Conservation (phyloP, 2,888 invertebrate genomes). For the Philaethria dido region DNA sequence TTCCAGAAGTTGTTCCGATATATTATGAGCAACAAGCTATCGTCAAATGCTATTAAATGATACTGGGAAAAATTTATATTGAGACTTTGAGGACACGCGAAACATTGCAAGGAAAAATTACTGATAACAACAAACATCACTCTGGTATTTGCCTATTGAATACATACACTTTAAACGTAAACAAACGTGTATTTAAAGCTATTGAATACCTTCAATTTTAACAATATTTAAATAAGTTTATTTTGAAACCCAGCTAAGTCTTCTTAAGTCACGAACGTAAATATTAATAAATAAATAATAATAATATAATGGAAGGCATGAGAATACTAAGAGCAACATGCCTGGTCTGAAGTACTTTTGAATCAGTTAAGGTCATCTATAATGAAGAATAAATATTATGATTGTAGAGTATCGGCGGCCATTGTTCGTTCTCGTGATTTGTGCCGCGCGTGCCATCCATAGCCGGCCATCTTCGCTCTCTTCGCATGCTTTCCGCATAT, state of each 20-base stretch:
- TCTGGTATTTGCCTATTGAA: constrained; percentile 30
- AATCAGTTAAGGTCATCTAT: constrained; percentile 81
- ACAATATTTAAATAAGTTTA: constrained; percentile 47
- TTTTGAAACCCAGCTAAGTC: constrained; percentile 58
- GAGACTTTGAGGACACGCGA: constrained; percentile 23
- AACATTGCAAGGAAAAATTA: constrained; percentile 26
- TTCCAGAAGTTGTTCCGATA: constrained; percentile 46
- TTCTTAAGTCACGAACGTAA: constrained; percentile 50
- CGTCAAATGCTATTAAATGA: constrained; percentile 40
- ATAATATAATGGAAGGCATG: constrained; percentile 55
- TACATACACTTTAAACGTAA: constrained; percentile 30
- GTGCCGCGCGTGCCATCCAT: constrained; percentile 79
- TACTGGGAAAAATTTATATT: constrained; percentile 14
- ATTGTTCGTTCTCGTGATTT: constrained; percentile 82
- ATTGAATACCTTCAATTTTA: constrained; percentile 58
- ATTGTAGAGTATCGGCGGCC: constrained; percentile 81
- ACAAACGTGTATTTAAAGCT: constrained; percentile 61
- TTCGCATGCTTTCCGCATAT: constrained; percentile 81
- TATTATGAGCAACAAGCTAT: constrained; percentile 40
- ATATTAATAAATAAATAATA: constrained; percentile 51
- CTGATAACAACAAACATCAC: constrained; percentile 19
- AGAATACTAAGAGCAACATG: constrained; percentile 70
- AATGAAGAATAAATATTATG: constrained; percentile 83
- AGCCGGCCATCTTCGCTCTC: constrained; percentile 75
- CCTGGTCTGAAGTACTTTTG: constrained; percentile 82